These are phyloP conservation scores for Hecatera dysodea DNA, from an alignment of 2,888 invertebrate species.

Conservation along the genomic window DNA sequence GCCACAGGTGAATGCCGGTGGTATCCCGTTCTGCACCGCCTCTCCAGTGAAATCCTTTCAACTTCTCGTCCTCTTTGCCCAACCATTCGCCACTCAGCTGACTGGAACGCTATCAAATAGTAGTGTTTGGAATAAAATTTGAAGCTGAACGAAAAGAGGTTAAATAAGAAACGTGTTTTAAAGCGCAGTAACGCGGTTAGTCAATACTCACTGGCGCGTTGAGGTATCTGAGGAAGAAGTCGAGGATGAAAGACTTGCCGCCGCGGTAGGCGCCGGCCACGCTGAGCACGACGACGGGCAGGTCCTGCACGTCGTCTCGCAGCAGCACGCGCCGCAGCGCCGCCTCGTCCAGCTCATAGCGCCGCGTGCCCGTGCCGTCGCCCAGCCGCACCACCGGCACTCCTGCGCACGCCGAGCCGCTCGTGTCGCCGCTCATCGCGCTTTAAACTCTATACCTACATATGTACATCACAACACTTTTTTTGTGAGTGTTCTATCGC, in stretches of 20 bases:
- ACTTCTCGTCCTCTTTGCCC: conserved; percentile 93
- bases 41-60: conserved; percentile 97
- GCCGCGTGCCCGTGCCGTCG: conserved; percentile 2
- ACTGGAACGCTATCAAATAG: conserved; percentile 53
- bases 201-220: conserved; percentile 67
- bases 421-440: conserved; percentile 66
- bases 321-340: conserved; percentile 62
- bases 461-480: conserved; percentile 32
- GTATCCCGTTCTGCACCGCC: conserved; percentile 98
- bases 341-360: conserved; percentile 63
- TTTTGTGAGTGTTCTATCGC: no score
- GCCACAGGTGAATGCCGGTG: conserved; percentile 98
- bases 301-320: conserved; percentile 63
- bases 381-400: conserved; percentile 67
- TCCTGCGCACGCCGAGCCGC: conserved; percentile 45
- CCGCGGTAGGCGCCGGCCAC: conserved; percentile 75
- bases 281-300: conserved; percentile 72
- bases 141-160: background rate
- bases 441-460: conserved; percentile 52
- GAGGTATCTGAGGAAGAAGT: no score
- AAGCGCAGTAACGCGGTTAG: background rate
- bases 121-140: background rate
- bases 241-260: conserved; percentile 76
- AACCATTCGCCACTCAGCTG: conserved; percentile 86
- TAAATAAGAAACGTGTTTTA: background rate